Evolutionary conservation across 2,113 vertebrate genomes (phyloP), one percentile per base, ranked within the genome.

Genomic region (Oryzias melastigma): DNA sequence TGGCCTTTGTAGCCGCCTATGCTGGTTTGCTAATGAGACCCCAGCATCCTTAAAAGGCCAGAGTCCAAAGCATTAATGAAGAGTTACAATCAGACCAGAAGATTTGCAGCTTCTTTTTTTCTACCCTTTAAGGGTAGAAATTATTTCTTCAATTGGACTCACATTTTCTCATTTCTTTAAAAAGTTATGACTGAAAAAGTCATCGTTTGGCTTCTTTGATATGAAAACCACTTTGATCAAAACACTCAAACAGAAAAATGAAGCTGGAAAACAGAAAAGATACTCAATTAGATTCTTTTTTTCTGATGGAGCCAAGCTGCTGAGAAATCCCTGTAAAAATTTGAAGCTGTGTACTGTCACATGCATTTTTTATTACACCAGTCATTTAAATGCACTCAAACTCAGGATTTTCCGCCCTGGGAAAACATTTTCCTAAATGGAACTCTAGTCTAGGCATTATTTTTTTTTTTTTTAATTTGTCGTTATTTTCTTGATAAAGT

Each of bases 11-110:
- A 68, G 78, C 77, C 71, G 73, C 71, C 72, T 85, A 71, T 71
- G 73, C 83, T 81, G 76, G 62, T 72, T 84, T 77, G 62, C 83
- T 90, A 91, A 90, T 88, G 75, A 88, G 76, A 87, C 68, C 57
- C 63, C 52, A 29, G 73, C 69, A 78, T 89, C 86, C 64, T 68
- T 47, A 66, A 55, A 29, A 18, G 50, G 62, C 49, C 52, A 76
- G 65, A 74, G 67, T 78, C 77, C 41, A 57, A 69, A 63, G 68
- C 77, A 85, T 86, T 88, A 88, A 64, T 20, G 41, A 62, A 71
- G 77, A 84, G 61, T 71, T 85, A 79, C 64, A 77, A 54, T 70
- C 69, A 69, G 75, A 68, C 75, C 27, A 18, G 62, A 75, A 68
- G 73, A 78, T 76, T 77, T 62, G 80, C 58, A 59, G 62, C 42